Evolutionary conservation across 2,797 vertebrate genomes (phyloP), one percentile per base, ranked within the genome.

Genomic region (Naso thynnoides): DNA sequence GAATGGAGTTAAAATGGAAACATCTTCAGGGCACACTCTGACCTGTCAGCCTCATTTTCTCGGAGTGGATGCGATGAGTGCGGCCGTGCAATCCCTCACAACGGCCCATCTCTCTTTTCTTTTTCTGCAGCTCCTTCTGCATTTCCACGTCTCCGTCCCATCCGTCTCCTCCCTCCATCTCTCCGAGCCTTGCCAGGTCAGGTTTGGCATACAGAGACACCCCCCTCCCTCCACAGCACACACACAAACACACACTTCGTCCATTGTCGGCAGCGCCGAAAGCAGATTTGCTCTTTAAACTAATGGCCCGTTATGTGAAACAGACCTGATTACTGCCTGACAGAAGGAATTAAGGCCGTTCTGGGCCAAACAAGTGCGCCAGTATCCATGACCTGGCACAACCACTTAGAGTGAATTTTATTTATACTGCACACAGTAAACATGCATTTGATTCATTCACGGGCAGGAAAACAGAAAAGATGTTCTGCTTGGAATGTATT

Each of bases 271-370:
- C 95, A 94, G 94, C 75, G 95, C 95, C 95, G 94, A 96, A 95
- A 96, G 88, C 86, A 93, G 95, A 95, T 95, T 93, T 95, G 94
- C 93, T 95, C 87, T 90, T 97, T 95, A 95, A 95, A 95, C 96
- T 97, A 96, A 97, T 96, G 95, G 94, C 86, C 92, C 94, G 95
- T 96, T 95, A 95, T 94, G 95, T 96, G 97, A 97, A 97, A 98
- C 94, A 57, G 96, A 99, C 95, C 96, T 97, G 96, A 98, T 98
- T 96, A 97, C 88, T 89, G 90, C 84, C 96, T 95, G 95, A 95
- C 95, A 96, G 92, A 90, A 89, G 86, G 91, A 95, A 97, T 97
- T 96, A 97, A 85, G 90, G 90, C 82, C 82, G 85, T 80, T 57
- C 55, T 3, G 76, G 58, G 82, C 82, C 79, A 80, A 87, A 74